Evolutionary conservation across 2,797 vertebrate genomes (phyloP).

Genomic region (Scolopax bukidnonensis): DNA sequence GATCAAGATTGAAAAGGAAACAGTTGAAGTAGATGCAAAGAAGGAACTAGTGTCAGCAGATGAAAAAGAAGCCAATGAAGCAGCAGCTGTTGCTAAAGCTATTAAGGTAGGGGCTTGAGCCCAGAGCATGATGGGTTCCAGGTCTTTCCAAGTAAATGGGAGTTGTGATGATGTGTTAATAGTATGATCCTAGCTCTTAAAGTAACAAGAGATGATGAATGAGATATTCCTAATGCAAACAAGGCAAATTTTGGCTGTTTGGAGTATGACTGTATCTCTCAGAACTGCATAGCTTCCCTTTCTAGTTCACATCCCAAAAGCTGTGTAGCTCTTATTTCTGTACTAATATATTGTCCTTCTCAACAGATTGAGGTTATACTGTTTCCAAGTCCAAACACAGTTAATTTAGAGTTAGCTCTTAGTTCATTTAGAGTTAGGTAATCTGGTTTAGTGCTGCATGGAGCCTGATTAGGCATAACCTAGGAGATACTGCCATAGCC

Average conservation of each 20-base stretch:
- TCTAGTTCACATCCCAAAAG: not conserved
- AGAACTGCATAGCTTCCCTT: not conserved
- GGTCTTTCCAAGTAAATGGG: not conserved
- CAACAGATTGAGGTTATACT: not conserved
- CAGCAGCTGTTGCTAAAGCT: conserved; percentile 86
- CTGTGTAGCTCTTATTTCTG: not conserved
- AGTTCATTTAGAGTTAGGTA: not conserved
- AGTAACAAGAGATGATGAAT: not conserved
- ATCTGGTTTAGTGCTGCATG: not conserved
- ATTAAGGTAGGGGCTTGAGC: conserved; percentile 84
- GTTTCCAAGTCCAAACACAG: not conserved
- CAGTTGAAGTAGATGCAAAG: conserved; percentile 88
- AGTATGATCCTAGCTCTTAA: not conserved
- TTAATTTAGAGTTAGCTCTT: not conserved
- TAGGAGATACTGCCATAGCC: not conserved
- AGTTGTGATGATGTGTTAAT: not conserved
- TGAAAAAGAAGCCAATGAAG: conserved; percentile 89
- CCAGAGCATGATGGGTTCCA: not conserved
- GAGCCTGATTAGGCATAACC: not conserved
- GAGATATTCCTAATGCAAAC: not conserved
- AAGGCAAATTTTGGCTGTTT: not conserved
- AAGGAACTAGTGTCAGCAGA: conserved; percentile 90
- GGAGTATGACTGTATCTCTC: not conserved
- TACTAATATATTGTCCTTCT: not conserved
- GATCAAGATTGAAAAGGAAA: conserved; percentile 90